Conservation (phyloP, 2,888 invertebrate genomes). For the Chorisops tibialis region DNA sequence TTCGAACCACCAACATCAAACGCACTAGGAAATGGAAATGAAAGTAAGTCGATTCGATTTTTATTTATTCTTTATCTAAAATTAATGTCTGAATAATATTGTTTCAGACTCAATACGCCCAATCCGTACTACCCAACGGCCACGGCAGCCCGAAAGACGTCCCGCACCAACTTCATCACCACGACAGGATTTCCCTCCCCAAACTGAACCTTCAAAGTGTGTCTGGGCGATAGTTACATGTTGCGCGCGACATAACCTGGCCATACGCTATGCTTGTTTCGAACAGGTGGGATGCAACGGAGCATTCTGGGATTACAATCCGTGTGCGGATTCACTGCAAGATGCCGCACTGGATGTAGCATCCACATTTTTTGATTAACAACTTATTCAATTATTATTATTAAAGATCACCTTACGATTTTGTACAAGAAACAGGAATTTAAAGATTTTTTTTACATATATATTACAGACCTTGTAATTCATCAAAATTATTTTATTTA, state of each 20-base stretch:
- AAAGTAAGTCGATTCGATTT: no score
- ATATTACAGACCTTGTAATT: no score
- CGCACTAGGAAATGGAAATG: no score
- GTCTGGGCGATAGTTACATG: slow-evolving; percentile 75
- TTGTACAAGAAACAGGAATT: no score
- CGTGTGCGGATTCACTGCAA: slow-evolving; percentile 63
- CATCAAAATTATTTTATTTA: no score
- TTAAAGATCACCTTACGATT: not conserved
- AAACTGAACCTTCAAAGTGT: slow-evolving; percentile 59
- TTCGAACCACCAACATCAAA: no score
- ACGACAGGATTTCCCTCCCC: not conserved
- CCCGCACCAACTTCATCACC: not conserved
- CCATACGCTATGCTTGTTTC: slow-evolving; percentile 62
- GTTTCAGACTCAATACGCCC: no score
- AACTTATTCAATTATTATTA: not conserved
- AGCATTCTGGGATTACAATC: slow-evolving; percentile 68
- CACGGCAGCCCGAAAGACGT: not conserved
- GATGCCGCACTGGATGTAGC: slow-evolving; percentile 58
- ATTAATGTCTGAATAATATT: no score
- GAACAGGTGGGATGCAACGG: slow-evolving; percentile 69
- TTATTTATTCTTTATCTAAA: no score
- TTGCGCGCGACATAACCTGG: slow-evolving; percentile 57
- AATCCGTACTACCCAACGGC: not conserved
- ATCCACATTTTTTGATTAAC: slow-evolving; percentile 34
- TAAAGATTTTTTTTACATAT: no score